Evolutionary conservation across 2,888 invertebrate genomes (phyloP).

Genomic region (Acanthosepion lycidas): DNA sequence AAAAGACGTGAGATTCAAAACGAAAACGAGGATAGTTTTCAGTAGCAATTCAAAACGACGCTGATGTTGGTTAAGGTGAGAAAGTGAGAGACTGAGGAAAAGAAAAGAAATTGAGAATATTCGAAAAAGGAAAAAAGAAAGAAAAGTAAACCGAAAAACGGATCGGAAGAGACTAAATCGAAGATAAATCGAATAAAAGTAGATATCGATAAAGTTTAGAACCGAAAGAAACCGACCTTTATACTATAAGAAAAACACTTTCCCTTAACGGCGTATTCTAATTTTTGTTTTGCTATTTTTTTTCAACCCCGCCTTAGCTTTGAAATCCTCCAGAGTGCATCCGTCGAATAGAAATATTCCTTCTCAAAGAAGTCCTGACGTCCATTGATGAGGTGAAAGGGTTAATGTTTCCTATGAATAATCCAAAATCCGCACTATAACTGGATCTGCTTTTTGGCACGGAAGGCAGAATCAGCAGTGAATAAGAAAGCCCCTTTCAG

Average conservation of each 20-base stretch:
- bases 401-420: conserved; percentile 6
- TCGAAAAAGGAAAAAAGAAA: no score
- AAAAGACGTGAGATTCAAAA: no score
- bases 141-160: no score
- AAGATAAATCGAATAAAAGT: not conserved
- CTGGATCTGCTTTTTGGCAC: not conserved
- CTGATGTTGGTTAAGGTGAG: no score
- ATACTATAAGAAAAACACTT: not conserved
- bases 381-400: not conserved
- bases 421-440: not conserved
- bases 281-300: not conserved
- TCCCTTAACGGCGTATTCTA: not conserved
- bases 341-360: not conserved
- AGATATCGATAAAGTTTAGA: not conserved
- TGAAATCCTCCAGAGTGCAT: not conserved
- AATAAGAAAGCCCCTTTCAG: not conserved
- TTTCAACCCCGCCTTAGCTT: not conserved
- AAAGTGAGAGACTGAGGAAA: no score
- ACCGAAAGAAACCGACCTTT: not conserved
- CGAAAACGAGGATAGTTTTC: no score
- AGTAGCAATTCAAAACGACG: no score
- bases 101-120: no score
- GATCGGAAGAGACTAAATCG: no score
- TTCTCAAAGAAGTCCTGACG: not conserved
- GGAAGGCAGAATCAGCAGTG: not conserved